phyloP scores from a whole-genome alignment of 2,888 invertebrate genomes.

The Syrista parreyssii region DNA sequence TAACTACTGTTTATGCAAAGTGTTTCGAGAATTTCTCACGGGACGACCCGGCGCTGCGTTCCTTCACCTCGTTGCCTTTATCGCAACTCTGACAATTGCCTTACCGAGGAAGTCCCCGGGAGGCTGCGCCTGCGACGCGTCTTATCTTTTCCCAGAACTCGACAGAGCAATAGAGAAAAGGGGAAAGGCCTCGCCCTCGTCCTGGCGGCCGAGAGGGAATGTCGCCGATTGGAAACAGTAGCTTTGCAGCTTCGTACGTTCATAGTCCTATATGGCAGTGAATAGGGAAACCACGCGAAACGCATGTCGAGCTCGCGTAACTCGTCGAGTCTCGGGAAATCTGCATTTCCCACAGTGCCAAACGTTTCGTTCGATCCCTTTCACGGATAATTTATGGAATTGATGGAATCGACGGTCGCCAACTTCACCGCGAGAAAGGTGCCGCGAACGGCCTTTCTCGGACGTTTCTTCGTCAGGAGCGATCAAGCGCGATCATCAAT shows the following conservation, averaged over 20 bases:
- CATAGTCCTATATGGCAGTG: slow-evolving; percentile 26
- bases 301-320: not conserved
- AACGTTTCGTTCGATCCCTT: slow-evolving; percentile 21
- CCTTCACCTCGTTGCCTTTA: slow-evolving; percentile 2
- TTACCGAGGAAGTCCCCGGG: slow-evolving; percentile 33
- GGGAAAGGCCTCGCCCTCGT: not conserved
- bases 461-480: not conserved
- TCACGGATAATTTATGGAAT: slow-evolving; percentile 37
- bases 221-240: not conserved
- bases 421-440: not conserved
- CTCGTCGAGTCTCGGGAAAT: slow-evolving; percentile 22
- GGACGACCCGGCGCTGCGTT: slow-evolving; percentile 16
- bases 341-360: slow-evolving; percentile 20
- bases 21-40: slow-evolving; percentile 35
- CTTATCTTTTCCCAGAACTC: not conserved
- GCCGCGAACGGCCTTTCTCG: not conserved
- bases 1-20: slow-evolving; percentile 31
- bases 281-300: slow-evolving; percentile 37
- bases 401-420: slow-evolving; percentile 24
- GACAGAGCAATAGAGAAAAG: not conserved
- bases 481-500: not conserved
- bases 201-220: too few species aligned
- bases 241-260: not conserved
- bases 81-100: slow-evolving; percentile 34
- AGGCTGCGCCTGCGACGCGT: not conserved